Evolutionary conservation across 2,888 invertebrate genomes (phyloP), one percentile per base, ranked within the genome.

Genomic region (Ditula angustiorana): DNA sequence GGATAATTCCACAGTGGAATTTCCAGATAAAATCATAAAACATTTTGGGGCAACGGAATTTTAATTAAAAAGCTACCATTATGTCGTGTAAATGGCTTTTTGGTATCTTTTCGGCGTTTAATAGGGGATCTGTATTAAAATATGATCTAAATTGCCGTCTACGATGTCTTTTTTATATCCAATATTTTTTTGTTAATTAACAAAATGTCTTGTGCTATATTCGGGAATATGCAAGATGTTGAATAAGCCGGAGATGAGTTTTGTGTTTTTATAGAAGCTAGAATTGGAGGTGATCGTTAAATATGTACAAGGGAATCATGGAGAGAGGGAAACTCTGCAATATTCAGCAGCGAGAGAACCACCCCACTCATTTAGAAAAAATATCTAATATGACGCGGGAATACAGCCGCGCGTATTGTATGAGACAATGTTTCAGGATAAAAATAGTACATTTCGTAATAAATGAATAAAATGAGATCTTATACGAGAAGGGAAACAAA

Each of bases 251-350:
- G n/a, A 35, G 13, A 33, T 16, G 23, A 16, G 53, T 24, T 35
- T 30, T 30, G n/a, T 57, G 49, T 65, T 60, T 55, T 63, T 68
- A 65, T 56, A 61, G 61, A 57, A 57, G 61, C 69, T 72, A 66
- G 73, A 76, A 74, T 71, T 77, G 74, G 70, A 74, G 74, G 49
- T 69, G 70, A 58, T 75, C 74, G 70, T 82, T 79, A 80, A 80
- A 80, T 79, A 83, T 83, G 79, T 78, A 83, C 79, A 72, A 78
- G 70, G 76, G 73, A 74, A 79, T 78, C 79, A 82, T 78, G 77
- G 74, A 74, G 74, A 71, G 73, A 74, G 74, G 63, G 70, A 68
- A 75, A 68, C 73, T 74, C 75, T 82, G 66, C 80, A 84, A 82
- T 80, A 84, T 82, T 82, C 76, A 82, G 71, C 62, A 60, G 63